Percentiles rank a stretch among this genome's conserved stretches.
phyloP scores from a whole-genome alignment of 1,140 invertebrate genomes.

The Helicoverpa zea region DNA sequence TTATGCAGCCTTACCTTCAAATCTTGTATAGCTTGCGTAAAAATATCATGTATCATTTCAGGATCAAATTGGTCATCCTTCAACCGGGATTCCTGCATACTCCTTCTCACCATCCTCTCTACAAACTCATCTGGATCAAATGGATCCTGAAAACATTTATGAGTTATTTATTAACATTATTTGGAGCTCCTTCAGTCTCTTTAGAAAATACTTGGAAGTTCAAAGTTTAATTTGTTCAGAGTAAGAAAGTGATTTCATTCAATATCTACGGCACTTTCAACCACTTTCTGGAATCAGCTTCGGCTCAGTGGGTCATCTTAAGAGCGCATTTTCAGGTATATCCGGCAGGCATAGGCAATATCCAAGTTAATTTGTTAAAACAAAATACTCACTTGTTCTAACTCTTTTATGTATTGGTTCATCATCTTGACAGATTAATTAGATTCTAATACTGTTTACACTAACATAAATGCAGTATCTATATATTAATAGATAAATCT shows the following conservation, averaged over 20 bases:
- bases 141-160: slow-evolving; percentile 90
- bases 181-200: not conserved
- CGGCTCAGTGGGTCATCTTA: no score
- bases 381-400: slow-evolving; percentile 89
- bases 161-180: not conserved
- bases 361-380: not conserved
- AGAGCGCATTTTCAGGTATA: no score
- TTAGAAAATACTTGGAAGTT: no score
- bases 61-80: slow-evolving; percentile 92
- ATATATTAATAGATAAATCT: not conserved
- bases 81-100: slow-evolving; percentile 92
- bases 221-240: no score
- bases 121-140: slow-evolving; percentile 99
- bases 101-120: slow-evolving; percentile 97
- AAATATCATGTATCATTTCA: slow-evolving; percentile 95
- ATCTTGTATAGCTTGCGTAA: slow-evolving; percentile 96
- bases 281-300: no score
- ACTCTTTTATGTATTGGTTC: slow-evolving; percentile 94
- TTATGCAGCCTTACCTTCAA: slow-evolving; percentile 78
- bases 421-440: slow-evolving; percentile 89
- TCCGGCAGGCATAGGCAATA: no score
- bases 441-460: not conserved
- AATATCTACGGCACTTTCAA: no score
- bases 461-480: not conserved
- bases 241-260: no score